phyloP scores from a whole-genome alignment of 1,140 invertebrate genomes.

The Elysia chlorotica region DNA sequence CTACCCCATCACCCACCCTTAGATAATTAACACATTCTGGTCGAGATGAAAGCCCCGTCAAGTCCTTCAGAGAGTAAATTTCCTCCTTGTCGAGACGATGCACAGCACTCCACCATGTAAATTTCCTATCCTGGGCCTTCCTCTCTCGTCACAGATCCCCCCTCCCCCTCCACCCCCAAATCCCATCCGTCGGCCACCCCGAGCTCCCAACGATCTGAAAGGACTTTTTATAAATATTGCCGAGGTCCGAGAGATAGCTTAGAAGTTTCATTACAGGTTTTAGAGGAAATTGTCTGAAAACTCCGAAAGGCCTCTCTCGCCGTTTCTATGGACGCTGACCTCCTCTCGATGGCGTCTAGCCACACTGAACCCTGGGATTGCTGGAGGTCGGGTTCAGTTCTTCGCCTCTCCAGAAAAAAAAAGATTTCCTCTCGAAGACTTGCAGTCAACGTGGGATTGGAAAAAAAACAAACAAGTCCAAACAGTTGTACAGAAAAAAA shows the following conservation, averaged over 20 bases:
- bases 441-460: too few species aligned
- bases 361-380: slow-evolving; percentile 3
- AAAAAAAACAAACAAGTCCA: too few species aligned
- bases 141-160: too few species aligned
- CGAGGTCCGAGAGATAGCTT: slow-evolving; percentile 12
- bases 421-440: too few species aligned
- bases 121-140: background rate
- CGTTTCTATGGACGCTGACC: slow-evolving; percentile 4
- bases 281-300: slow-evolving; percentile 18
- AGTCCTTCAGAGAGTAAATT: slow-evolving; percentile 13
- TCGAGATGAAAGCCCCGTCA: slow-evolving; percentile 1
- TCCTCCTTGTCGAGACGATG: slow-evolving; percentile 4
- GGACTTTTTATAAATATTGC: too few species aligned
- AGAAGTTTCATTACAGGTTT: slow-evolving; percentile 10
- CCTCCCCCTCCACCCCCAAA: too few species aligned
- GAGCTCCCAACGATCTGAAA: too few species aligned
- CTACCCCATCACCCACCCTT: background rate
- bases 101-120: slow-evolving; percentile 13
- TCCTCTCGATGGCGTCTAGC: slow-evolving; percentile 11
- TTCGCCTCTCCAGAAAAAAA: background rate
- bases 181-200: too few species aligned
- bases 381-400: background rate
- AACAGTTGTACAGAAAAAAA: too few species aligned
- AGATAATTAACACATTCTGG: slow-evolving; percentile 14
- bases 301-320: background rate